Percentiles rank a stretch among this genome's conserved stretches.
phyloP scores from a whole-genome alignment of 1,140 invertebrate species.

The Calephelis virginiensis region DNA sequence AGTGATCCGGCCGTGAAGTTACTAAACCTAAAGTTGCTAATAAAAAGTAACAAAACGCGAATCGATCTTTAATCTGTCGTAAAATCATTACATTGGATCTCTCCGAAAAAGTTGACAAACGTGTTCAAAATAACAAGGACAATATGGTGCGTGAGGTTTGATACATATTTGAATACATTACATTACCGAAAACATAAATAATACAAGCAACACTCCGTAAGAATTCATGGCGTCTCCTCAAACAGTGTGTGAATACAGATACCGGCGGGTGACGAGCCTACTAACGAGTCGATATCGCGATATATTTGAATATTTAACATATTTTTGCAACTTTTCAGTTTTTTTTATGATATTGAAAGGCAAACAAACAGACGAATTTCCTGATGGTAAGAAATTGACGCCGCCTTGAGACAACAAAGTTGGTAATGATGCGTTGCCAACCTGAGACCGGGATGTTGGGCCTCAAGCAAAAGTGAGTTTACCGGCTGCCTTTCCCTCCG shows the following conservation, averaged over 20 bases:
- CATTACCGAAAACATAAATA: conserved; percentile 73
- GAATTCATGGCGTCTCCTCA: conserved; percentile 68
- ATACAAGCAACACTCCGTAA: conserved; percentile 60
- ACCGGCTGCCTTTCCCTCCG: too few relatives aligned
- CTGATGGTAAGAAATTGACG: too few relatives aligned
- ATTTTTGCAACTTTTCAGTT: background rate
- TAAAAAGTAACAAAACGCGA: background rate
- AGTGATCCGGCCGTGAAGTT: too few relatives aligned
- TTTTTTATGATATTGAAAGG: too few relatives aligned
- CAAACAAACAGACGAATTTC: too few relatives aligned
- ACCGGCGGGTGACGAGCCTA: conserved; percentile 16
- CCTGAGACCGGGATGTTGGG: too few relatives aligned
- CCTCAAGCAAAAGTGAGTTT: too few relatives aligned
- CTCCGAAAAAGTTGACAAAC: conserved; percentile 43
- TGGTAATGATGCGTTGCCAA: too few relatives aligned
- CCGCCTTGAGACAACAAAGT: too few relatives aligned
- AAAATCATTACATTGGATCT: conserved; percentile 3
- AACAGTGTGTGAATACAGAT: conserved; percentile 58
- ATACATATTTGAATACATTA: conserved; percentile 78
- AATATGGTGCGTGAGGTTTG: conserved; percentile 67
- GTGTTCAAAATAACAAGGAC: conserved; percentile 72
- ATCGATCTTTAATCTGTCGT: background rate
- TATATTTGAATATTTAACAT: background rate
- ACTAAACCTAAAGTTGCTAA: too few relatives aligned
- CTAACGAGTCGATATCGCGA: background rate